Conservation (phyloP, 2,113 vertebrate species). For the Nothoprocta perdicaria region DNA sequence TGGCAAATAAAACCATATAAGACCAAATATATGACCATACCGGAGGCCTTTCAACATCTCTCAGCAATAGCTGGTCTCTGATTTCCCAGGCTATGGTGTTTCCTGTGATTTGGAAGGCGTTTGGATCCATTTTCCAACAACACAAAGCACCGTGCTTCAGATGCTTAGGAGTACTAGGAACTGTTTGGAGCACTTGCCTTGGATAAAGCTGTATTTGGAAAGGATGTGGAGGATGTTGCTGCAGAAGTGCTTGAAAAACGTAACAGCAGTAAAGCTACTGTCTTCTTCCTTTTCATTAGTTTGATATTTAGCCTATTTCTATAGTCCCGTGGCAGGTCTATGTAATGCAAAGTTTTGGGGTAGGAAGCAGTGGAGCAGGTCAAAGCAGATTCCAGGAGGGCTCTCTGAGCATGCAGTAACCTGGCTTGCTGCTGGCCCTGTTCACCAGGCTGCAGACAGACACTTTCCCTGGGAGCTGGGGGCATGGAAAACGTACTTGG, state of each 20-base stretch:
- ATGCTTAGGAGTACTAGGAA: background rate
- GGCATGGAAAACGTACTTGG: background rate
- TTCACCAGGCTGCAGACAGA: background rate
- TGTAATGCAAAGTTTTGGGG: background rate
- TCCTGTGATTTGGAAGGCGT: background rate
- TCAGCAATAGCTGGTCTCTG: background rate
- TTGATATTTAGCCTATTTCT: background rate
- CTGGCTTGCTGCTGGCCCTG: background rate
- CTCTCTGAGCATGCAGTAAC: background rate
- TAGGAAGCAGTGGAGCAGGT: background rate
- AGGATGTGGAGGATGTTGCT: background rate
- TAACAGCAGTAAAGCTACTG: rapidly evolving
- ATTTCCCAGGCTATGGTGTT: background rate
- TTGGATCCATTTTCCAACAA: background rate
- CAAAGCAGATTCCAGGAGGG: background rate
- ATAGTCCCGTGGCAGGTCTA: background rate
- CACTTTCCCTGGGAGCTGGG: slow-evolving; percentile 15
- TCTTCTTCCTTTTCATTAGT: background rate
- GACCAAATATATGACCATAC: too few species aligned
- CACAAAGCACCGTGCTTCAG: background rate
- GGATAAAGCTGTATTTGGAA: rapidly evolving
- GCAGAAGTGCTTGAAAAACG: background rate
- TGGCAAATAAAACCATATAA: too few species aligned
- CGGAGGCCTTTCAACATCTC: too few species aligned
- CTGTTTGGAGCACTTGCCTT: rapidly evolving